Evolutionary conservation across 2,888 invertebrate genomes (phyloP).

Genomic region (Ophioninae sp.): DNA sequence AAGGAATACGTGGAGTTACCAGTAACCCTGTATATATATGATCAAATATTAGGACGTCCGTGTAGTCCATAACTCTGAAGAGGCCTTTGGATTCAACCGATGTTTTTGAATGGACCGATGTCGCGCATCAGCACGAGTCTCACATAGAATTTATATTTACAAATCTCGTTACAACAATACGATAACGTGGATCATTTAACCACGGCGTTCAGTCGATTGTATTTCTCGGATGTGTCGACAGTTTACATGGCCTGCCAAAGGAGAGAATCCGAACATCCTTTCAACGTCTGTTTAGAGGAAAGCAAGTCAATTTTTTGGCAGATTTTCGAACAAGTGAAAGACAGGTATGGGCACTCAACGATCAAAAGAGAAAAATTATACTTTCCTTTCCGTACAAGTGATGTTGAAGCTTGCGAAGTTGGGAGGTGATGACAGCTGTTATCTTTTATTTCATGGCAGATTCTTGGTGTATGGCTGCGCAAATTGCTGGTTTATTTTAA

Average conservation of each 20-base stretch:
- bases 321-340: background rate
- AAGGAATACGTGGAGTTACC: no score
- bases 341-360: background rate
- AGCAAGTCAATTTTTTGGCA: background rate
- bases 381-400: background rate
- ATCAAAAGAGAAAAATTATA: background rate
- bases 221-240: background rate
- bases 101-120: constrained; percentile 48
- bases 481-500: background rate
- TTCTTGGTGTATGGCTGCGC: background rate
- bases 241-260: background rate
- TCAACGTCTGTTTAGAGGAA: background rate
- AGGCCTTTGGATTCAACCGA: constrained; percentile 32
- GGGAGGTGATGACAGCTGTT: background rate
- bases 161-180: constrained; percentile 56
- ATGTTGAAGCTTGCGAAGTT: background rate
- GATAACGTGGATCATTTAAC: constrained; percentile 39
- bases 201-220: constrained; percentile 22
- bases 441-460: background rate
- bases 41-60: constrained; percentile 24
- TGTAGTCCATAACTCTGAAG: constrained; percentile 21
- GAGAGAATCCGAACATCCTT: background rate
- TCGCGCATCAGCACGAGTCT: constrained; percentile 36
- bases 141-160: constrained; percentile 60
- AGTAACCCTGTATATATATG: constrained; percentile 22